phyloP scores from a whole-genome alignment of 2,113 vertebrate species.

The Leucopsar rothschildi region DNA sequence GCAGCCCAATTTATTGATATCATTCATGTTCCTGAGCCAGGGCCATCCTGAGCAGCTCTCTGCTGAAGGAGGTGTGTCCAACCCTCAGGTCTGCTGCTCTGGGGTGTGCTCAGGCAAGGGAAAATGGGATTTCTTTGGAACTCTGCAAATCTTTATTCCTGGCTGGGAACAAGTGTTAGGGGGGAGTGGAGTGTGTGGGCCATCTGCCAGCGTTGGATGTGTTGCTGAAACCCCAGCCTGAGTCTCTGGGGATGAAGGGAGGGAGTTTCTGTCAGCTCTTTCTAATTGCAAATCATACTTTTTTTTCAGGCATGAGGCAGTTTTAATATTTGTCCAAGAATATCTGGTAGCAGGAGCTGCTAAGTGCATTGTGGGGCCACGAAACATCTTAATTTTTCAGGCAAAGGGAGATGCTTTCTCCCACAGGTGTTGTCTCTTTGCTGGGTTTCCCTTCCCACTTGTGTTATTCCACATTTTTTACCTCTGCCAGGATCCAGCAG shows the following conservation, averaged over 20 bases:
- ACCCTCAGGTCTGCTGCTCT: rapidly evolving
- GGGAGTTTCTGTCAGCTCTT: background rate
- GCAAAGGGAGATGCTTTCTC: background rate
- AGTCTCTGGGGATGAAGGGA: background rate
- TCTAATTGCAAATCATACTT: background rate
- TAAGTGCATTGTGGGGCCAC: background rate
- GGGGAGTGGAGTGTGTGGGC: background rate
- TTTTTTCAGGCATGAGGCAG: background rate
- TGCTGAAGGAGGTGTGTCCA: rapidly evolving
- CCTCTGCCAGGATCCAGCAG: background rate
- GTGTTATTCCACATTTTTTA: background rate
- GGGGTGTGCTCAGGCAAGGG: background rate
- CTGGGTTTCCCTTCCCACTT: background rate
- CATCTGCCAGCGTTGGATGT: background rate
- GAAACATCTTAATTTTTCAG: background rate
- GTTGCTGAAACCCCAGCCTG: background rate
- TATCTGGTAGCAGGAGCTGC: background rate
- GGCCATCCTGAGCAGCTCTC: too few relatives aligned
- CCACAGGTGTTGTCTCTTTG: background rate
- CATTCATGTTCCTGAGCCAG: rapidly evolving
- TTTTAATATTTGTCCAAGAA: background rate
- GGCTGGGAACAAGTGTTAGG: background rate
- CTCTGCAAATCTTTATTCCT: background rate
- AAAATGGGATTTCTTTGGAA: background rate
- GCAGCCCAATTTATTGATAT: background rate